Evolutionary conservation across 2,113 vertebrate genomes (phyloP).

Genomic region (Tupaia chinensis): DNA sequence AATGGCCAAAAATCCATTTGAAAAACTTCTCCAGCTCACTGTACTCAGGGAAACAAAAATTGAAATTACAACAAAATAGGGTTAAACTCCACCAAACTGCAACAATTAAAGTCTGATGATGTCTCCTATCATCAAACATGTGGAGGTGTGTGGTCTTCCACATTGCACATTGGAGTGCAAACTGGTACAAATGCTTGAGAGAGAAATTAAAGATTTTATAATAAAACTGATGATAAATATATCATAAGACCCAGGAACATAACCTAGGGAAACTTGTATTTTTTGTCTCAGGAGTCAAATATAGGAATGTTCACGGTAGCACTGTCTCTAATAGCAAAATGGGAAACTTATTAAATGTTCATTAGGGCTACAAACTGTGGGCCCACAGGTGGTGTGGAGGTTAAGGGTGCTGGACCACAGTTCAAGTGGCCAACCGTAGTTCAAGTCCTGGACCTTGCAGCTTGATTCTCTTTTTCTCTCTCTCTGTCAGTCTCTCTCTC

Average conservation of each 20-base stretch:
- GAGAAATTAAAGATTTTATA: constrained; percentile 1
- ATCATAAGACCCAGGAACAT: neutral
- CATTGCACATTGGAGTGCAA: neutral
- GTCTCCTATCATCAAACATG: neutral
- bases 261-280: neutral
- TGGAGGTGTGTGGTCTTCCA: neutral
- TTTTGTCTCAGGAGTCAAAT: neutral
- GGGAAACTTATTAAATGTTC: neutral
- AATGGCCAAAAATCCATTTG: neutral
- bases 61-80: neutral
- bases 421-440: too few relatives aligned
- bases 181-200: neutral
- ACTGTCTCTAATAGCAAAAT: neutral
- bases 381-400: too few relatives aligned
- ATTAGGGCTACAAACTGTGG: neutral
- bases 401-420: too few relatives aligned
- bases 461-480: too few relatives aligned
- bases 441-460: too few relatives aligned
- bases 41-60: neutral
- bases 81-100: neutral
- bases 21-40: neutral
- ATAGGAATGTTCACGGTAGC: neutral
- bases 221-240: neutral
- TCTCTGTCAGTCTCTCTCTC: too few relatives aligned
- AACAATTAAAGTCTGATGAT: neutral